Evolutionary conservation across 2,888 invertebrate species (phyloP).

Genomic region (Cheilosia soror): DNA sequence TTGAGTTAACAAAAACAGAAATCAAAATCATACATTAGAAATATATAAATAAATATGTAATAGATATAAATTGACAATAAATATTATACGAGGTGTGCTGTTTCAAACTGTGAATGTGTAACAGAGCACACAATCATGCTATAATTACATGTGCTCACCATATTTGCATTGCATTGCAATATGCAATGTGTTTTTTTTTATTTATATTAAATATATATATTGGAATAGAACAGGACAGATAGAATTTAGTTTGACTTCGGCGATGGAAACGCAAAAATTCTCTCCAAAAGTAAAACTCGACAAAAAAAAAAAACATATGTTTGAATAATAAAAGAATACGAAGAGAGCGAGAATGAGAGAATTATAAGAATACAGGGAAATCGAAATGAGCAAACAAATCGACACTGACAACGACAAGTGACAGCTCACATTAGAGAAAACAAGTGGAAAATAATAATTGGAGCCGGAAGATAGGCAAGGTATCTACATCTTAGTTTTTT

Average conservation of each 20-base stretch:
- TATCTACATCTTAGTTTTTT: too few relatives aligned
- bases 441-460: constrained; percentile 32
- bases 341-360: constrained; percentile 26
- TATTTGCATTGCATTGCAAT: not conserved
- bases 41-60: too few relatives aligned
- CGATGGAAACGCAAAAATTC: constrained; percentile 5
- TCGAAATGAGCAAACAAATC: not conserved
- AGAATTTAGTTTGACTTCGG: not conserved
- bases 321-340: not conserved
- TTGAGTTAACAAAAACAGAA: too few relatives aligned
- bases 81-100: not conserved
- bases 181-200: constrained; percentile 42
- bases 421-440: constrained; percentile 41
- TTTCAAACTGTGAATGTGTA: not conserved
- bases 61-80: constrained; percentile 11
- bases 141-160: constrained; percentile 54
- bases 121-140: constrained; percentile 5
- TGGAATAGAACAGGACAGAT: too few relatives aligned
- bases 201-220: too few relatives aligned
- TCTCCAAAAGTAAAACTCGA: constrained; percentile 13
- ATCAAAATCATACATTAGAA: too few relatives aligned
- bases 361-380: constrained; percentile 13
- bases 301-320: constrained; percentile 40
- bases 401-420: constrained; percentile 3
- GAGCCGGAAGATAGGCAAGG: too few relatives aligned